Conservation (phyloP, 1,140 invertebrate species). For the Ladona fulva region DNA sequence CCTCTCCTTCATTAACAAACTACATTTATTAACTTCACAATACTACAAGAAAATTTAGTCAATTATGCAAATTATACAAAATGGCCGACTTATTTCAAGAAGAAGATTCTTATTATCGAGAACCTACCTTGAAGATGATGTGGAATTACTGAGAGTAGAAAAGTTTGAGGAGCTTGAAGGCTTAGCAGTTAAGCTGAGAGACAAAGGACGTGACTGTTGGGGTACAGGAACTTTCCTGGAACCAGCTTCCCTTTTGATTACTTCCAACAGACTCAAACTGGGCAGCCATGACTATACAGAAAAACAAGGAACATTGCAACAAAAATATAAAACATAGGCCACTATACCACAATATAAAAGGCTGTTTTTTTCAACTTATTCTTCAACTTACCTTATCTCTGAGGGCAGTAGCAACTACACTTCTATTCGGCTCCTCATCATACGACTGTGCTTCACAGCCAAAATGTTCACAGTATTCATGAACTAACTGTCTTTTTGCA, state of each 20-base stretch:
- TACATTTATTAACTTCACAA: no score
- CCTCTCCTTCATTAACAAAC: no score
- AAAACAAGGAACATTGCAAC: no score
- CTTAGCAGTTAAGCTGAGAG: background rate
- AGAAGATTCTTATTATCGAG: no score
- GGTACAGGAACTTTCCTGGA: constrained; percentile 57
- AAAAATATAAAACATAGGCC: no score
- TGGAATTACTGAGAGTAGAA: background rate
- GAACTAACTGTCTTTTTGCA: constrained; percentile 80
- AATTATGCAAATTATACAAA: no score
- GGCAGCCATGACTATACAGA: constrained; percentile 64
- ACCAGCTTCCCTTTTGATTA: constrained; percentile 65
- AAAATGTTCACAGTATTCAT: constrained; percentile 91
- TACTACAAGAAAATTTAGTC: no score
- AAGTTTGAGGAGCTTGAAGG: background rate
- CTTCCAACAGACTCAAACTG: constrained; percentile 70
- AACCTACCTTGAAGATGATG: background rate
- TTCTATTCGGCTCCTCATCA: constrained; percentile 88
- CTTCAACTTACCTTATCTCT: constrained; percentile 54
- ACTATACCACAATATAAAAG: no score
- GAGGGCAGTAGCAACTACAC: constrained; percentile 84
- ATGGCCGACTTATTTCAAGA: no score
- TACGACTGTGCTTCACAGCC: constrained; percentile 87
- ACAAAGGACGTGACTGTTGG: background rate
- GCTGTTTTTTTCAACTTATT: background rate